Evolutionary conservation across 2,113 vertebrate species (phyloP).

Genomic region (Vidua chalybeata): DNA sequence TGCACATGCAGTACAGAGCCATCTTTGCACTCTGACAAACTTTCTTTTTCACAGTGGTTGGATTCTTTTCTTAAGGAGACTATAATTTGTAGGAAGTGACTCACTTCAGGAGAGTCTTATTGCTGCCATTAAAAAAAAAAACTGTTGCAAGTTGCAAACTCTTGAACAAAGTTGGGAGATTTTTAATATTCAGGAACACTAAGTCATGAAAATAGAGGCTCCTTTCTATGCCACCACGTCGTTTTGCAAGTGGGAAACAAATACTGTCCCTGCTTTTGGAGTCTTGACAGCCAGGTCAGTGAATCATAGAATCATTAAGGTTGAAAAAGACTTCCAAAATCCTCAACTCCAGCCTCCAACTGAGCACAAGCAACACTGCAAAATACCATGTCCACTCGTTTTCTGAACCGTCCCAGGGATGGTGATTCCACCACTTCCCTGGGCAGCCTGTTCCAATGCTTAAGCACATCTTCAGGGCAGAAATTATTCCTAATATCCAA

Average conservation of each 20-base stretch:
- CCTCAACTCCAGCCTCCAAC: neutral
- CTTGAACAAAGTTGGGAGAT: neutral
- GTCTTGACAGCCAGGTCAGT: neutral
- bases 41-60: neutral
- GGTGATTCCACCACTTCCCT: neutral
- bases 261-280: neutral
- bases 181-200: neutral
- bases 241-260: neutral
- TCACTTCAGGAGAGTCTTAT: neutral
- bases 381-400: accelerated
- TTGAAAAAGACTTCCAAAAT: neutral
- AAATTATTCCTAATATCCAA: neutral
- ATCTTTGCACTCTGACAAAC: neutral
- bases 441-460: neutral
- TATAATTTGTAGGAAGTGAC: neutral
- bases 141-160: neutral
- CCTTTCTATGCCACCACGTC: neutral
- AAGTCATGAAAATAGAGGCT: neutral
- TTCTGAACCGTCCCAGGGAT: neutral
- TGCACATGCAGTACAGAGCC: neutral
- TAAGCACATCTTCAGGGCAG: neutral
- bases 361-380: neutral
- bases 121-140: neutral
- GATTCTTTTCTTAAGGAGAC: neutral
- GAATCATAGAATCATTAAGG: neutral